Evolutionary conservation across 2,888 invertebrate species (phyloP).

Genomic region (Ramazzottius varieornatus): DNA sequence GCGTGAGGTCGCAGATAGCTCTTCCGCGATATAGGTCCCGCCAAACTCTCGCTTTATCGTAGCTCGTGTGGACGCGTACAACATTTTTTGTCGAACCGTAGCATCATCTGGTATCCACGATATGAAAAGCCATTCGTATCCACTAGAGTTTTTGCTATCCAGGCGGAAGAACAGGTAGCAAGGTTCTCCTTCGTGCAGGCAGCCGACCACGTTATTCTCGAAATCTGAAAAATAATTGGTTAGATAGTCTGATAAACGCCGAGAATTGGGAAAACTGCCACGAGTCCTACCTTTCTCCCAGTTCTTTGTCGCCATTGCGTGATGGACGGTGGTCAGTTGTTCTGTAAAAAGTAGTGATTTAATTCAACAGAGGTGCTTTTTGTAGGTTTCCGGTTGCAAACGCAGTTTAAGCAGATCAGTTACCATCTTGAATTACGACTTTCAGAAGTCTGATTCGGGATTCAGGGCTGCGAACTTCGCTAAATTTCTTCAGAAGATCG

Average conservation of each 20-base stretch:
- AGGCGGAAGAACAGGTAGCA: conserved; percentile 66
- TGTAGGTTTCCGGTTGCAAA: not conserved
- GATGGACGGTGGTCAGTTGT: conserved; percentile 13
- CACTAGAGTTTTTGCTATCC: conserved; percentile 45
- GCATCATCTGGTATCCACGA: conserved; percentile 84
- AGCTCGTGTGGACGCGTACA: conserved; percentile 88
- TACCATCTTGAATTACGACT: conserved; percentile 19
- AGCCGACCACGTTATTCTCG: conserved; percentile 15
- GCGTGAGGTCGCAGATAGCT: conserved; percentile 57
- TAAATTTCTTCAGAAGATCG: conserved; percentile 16
- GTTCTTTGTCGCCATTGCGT: conserved; percentile 12
- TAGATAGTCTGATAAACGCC: not conserved
- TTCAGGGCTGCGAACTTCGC: conserved; percentile 15
- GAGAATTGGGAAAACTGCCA: not conserved
- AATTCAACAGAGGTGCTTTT: too few species aligned
- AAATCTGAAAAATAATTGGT: conserved; percentile 13
- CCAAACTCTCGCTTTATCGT: conserved; percentile 90
- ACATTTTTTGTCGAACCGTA: conserved; percentile 71
- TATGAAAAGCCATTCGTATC: conserved; percentile 69
- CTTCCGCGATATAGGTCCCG: conserved; percentile 68
- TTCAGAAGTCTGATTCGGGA: conserved; percentile 15
- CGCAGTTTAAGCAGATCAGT: too few species aligned
- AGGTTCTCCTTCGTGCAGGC: conserved; percentile 33
- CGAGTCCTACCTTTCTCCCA: conserved; percentile 17
- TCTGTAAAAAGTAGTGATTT: conserved; percentile 14